Evolutionary conservation across 2,113 vertebrate species (phyloP).

Genomic region (Ceyx cyanopectus): DNA sequence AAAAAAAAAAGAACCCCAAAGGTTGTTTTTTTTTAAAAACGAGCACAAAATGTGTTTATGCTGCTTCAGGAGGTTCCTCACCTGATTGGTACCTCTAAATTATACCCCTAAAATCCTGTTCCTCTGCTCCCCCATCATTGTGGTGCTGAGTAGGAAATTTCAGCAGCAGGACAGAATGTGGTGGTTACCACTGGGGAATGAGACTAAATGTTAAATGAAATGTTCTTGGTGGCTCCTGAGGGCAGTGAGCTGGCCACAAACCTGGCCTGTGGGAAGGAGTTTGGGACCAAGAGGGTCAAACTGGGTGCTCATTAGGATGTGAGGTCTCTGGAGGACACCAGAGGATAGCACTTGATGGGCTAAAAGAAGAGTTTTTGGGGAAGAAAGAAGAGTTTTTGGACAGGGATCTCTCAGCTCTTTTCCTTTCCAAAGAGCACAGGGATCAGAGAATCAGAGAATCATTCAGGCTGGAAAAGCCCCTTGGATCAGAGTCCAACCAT

Average conservation of each 20-base stretch:
- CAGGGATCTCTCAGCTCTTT: background rate
- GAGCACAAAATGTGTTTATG: background rate
- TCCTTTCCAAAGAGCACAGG: background rate
- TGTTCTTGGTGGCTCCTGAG: background rate
- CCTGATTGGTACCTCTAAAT: background rate
- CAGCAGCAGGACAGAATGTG: background rate
- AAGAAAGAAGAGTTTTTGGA: background rate
- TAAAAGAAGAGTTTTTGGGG: background rate
- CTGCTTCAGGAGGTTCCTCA: background rate
- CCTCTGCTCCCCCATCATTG: background rate
- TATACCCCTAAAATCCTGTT: background rate
- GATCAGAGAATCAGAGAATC: background rate
- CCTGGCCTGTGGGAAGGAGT: background rate
- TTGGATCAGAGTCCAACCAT: too few species aligned
- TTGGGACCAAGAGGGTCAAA: background rate
- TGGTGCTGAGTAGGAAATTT: background rate
- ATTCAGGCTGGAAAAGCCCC: too few species aligned
- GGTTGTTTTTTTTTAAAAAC: too few species aligned
- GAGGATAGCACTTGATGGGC: accelerated
- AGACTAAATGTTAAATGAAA: background rate
- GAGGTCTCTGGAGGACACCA: background rate
- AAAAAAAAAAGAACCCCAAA: background rate
- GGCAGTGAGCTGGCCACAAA: background rate
- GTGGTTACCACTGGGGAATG: background rate
- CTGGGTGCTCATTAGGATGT: background rate